Conservation (phyloP, 2,797 vertebrate genomes). For the Lophotriccus pileatus region DNA sequence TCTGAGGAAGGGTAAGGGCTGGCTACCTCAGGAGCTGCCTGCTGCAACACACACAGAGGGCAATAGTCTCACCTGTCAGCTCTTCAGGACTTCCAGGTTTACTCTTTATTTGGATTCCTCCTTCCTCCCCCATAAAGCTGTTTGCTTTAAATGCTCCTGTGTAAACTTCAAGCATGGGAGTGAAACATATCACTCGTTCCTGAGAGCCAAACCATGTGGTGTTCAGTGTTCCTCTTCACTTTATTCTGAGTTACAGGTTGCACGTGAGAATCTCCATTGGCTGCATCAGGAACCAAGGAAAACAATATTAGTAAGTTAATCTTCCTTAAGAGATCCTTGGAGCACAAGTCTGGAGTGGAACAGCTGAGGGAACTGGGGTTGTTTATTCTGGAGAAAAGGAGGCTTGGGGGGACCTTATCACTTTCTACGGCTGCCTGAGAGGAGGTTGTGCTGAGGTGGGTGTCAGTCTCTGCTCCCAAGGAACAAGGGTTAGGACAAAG, state of each 20-base stretch:
- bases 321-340: not conserved
- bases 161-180: not conserved
- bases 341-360: not conserved
- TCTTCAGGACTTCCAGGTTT: not conserved
- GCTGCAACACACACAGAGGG: rapidly evolving
- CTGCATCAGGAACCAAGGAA: not conserved
- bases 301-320: not conserved
- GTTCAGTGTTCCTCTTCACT: not conserved
- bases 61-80: not conserved
- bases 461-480: not conserved
- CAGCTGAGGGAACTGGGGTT: not conserved
- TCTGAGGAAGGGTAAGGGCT: not conserved
- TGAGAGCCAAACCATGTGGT: not conserved
- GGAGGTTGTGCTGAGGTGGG: not conserved
- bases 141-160: not conserved
- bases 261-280: not conserved
- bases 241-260: not conserved
- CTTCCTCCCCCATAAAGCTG: not conserved
- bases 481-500: not conserved
- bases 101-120: not conserved
- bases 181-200: not conserved
- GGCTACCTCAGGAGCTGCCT: not conserved
- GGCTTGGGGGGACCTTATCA: not conserved
- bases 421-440: not conserved
- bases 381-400: not conserved